Evolutionary conservation across 2,113 vertebrate species (phyloP).

Genomic region (Entosphenus tridentatus): DNA sequence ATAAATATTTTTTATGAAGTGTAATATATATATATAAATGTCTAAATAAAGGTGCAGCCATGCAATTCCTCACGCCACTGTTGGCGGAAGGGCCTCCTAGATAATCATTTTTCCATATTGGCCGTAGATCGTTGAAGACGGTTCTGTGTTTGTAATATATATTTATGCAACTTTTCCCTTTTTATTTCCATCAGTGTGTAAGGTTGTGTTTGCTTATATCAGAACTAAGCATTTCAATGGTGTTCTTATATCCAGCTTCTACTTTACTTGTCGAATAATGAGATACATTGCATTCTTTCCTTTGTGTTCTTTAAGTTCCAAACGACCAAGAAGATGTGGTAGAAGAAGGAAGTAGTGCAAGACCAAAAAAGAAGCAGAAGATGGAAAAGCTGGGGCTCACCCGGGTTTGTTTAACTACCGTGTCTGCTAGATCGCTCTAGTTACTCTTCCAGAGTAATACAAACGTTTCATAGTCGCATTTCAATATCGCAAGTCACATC

Average conservation of each 20-base stretch:
- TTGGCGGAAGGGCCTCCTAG: too few species aligned
- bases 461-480: too few species aligned
- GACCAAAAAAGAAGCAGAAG: conserved; percentile 84
- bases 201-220: too few species aligned
- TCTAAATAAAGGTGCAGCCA: too few species aligned
- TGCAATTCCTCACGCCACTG: too few species aligned
- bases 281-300: background rate
- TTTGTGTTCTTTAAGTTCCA: conserved; percentile 28
- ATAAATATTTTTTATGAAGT: too few species aligned
- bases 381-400: conserved; percentile 74
- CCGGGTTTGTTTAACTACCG: conserved; percentile 24
- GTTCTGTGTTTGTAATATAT: background rate
- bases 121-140: background rate
- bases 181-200: conserved; percentile 10
- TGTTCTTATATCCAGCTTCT: too few species aligned
- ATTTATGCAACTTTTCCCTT: conserved; percentile 6
- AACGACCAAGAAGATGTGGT: conserved; percentile 69
- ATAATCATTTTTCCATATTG: too few species aligned
- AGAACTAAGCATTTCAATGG: too few species aligned
- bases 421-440: background rate
- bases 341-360: conserved; percentile 34
- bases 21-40: too few species aligned
- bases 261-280: too few species aligned
- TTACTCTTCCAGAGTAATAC: background rate
- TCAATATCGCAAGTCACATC: background rate